These are phyloP conservation scores for Glandiceps talaboti DNA, from an alignment of 53 echinoderm and acorn worm genomes.

Conservation along the genomic window DNA sequence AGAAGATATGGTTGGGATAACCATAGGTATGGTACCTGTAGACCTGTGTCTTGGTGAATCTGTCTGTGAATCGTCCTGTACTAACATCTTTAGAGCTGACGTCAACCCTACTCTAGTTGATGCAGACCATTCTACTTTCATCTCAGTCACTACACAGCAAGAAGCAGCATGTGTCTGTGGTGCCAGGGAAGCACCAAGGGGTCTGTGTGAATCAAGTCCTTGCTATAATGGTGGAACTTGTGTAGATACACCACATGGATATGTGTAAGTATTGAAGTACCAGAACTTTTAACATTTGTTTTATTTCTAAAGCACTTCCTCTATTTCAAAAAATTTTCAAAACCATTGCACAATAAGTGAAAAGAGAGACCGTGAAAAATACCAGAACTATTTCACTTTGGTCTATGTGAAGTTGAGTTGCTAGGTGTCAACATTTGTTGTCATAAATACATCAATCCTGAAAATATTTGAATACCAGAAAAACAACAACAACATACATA, in stretches of 20 bases:
- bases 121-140: constrained; percentile 49
- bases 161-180: constrained; percentile 59
- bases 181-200: constrained; percentile 26
- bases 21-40: constrained; percentile 60
- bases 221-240: constrained; percentile 92
- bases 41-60: constrained; percentile 65
- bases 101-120: constrained; percentile 62
- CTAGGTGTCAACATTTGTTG: no score
- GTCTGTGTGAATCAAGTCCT: constrained; percentile 34
- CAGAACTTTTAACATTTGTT: no score
- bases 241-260: constrained; percentile 46
- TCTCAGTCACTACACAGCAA: constrained; percentile 53
- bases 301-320: no score
- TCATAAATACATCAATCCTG: no score
- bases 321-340: no score
- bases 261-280: constrained; percentile 41
- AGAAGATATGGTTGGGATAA: constrained; percentile 34
- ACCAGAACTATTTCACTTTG: no score
- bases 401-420: no score
- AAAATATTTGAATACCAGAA: no score
- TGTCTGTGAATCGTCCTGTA: constrained; percentile 86
- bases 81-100: constrained; percentile 64
- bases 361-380: no score
- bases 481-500: no score
- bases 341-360: no score